These are phyloP conservation scores for Podabrus alpinus DNA, from an alignment of 2,888 invertebrate species.

Conservation along the genomic window DNA sequence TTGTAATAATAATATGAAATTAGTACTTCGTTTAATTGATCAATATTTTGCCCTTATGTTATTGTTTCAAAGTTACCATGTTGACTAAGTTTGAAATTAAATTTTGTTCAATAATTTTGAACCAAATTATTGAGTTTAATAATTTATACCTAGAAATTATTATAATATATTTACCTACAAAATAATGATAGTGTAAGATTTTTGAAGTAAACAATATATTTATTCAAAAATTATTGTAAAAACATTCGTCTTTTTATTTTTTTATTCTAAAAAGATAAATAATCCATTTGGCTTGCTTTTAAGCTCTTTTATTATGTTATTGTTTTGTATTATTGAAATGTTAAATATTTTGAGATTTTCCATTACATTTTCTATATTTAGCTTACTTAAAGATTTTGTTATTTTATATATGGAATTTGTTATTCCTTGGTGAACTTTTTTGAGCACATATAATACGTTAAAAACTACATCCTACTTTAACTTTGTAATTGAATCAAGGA, in stretches of 20 bases:
- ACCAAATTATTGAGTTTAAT: background rate
- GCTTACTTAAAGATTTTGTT: background rate
- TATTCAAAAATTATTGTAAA: background rate
- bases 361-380: background rate
- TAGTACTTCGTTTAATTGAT: background rate
- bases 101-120: background rate
- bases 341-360: background rate
- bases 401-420: background rate
- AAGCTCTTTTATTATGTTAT: background rate
- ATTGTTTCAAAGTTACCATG: background rate
- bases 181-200: background rate
- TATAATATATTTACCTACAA: background rate
- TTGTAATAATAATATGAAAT: background rate
- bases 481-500: background rate
- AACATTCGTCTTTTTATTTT: background rate
- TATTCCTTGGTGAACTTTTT: background rate
- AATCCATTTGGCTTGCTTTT: background rate
- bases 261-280: background rate
- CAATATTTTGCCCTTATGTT: background rate
- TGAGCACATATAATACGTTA: background rate
- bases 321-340: background rate
- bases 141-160: background rate
- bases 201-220: background rate
- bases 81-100: background rate
- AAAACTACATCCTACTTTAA: background rate